Evolutionary conservation across 2,888 invertebrate genomes (phyloP).

Genomic region (Dicyrtomina minuta): DNA sequence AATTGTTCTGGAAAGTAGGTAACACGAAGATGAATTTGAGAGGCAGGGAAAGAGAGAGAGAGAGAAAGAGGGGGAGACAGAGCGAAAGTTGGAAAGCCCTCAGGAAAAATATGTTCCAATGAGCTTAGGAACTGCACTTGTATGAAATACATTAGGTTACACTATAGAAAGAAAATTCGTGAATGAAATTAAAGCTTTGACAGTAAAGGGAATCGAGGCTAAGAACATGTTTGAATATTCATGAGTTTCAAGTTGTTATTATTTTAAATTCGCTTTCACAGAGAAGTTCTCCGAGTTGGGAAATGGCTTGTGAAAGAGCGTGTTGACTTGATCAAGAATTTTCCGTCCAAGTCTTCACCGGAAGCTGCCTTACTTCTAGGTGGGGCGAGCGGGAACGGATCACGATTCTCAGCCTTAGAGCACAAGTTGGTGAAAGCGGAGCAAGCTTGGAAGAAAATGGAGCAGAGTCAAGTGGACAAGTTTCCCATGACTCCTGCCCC

Average conservation of each 20-base stretch:
- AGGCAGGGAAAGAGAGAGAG: too few relatives aligned
- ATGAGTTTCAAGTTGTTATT: too few relatives aligned
- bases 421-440: conserved; percentile 52
- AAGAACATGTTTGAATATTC: too few relatives aligned
- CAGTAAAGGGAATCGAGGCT: too few relatives aligned
- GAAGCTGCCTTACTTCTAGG: conserved; percentile 39
- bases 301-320: conserved; percentile 56
- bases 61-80: too few relatives aligned
- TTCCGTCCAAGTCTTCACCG: conserved; percentile 38
- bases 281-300: conserved; percentile 55
- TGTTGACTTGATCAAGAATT: conserved; percentile 55
- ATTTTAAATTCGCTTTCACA: conserved; percentile 37
- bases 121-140: too few relatives aligned
- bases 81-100: not conserved
- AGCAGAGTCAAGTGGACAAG: conserved; percentile 24
- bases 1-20: too few relatives aligned
- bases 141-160: too few relatives aligned
- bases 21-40: too few relatives aligned
- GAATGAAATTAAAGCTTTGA: too few relatives aligned
- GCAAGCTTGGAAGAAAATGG: conserved; percentile 47
- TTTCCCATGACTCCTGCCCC: not conserved
- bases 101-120: too few relatives aligned
- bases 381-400: conserved; percentile 42
- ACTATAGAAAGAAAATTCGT: too few relatives aligned
- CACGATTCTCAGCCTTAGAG: conserved; percentile 51